A percentile compares a stretch with the other conserved stretches of the same genome.
phyloP scores from a whole-genome alignment of 1,140 invertebrate species.

The Drosophila sturtevanti region DNA sequence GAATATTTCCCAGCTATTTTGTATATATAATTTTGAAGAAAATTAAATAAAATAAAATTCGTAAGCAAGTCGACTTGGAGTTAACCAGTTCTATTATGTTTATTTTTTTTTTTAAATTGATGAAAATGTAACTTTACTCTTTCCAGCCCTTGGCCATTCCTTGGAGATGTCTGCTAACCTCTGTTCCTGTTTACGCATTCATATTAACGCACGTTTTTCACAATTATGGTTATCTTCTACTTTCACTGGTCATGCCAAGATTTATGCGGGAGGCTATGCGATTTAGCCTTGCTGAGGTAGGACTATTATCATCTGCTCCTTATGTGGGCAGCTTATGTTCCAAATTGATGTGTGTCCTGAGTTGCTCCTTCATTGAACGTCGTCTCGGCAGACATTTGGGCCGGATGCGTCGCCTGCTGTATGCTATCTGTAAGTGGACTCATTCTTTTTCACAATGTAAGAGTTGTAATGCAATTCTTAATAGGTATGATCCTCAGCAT shows the following conservation, averaged over 20 bases:
- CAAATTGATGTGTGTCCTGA: conserved; percentile 56
- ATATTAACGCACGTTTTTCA: conserved; percentile 73
- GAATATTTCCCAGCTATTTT: no score
- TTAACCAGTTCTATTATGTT: no score
- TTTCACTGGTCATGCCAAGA: conserved; percentile 55
- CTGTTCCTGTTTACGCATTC: conserved; percentile 57
- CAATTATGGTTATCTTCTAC: conserved; percentile 60
- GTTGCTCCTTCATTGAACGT: conserved; percentile 52
- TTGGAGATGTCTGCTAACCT: conserved; percentile 59
- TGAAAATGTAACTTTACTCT: neutral
- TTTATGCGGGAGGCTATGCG: conserved; percentile 72
- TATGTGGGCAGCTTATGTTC: conserved; percentile 61
- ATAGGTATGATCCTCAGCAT: conserved; percentile 47
- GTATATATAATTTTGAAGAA: neutral
- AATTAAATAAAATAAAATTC: no score
- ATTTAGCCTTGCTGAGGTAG: conserved; percentile 57
- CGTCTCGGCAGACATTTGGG: conserved; percentile 30
- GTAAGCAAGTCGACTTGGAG: no score
- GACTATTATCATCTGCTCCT: conserved; percentile 56
- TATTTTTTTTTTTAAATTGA: no score
- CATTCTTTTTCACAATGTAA: no score
- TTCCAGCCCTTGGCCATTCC: conserved; percentile 42
- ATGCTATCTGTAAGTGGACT: conserved; percentile 54
- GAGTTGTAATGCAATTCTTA: neutral
- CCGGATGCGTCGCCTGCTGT: conserved; percentile 56